Percentiles rank a stretch among this genome's conserved stretches.
Conservation (phyloP, 2,888 invertebrate genomes). For the Chouioia cunea region DNA sequence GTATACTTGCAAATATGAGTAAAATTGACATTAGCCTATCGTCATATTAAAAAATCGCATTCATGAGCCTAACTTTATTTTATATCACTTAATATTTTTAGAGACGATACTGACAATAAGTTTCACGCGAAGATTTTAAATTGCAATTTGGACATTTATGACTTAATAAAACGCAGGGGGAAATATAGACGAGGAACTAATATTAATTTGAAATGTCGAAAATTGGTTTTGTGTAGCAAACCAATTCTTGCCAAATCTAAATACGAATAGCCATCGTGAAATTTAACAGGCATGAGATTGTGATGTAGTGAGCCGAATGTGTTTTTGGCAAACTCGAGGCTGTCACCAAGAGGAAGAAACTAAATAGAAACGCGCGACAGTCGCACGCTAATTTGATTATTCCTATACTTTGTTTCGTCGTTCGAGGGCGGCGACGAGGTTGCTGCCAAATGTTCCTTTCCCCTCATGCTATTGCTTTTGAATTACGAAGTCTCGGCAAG, state of each 20-base stretch:
- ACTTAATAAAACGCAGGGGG: constrained; percentile 15
- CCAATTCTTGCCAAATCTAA: no score
- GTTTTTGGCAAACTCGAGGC: constrained; percentile 29
- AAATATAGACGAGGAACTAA: background rate
- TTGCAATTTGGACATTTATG: constrained; percentile 16
- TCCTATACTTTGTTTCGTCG: constrained; percentile 42
- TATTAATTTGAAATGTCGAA: constrained; percentile 34
- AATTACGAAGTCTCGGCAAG: background rate
- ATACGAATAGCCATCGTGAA: constrained; percentile 18
- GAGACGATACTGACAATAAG: no score
- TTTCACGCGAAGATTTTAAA: no score
- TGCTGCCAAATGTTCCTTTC: constrained; percentile 33
- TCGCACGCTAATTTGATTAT: constrained; percentile 40
- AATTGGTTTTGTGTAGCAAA: no score
- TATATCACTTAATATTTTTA: no score
- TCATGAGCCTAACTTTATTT: no score
- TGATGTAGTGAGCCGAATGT: constrained; percentile 23
- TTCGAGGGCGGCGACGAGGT: background rate
- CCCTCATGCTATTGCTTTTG: constrained; percentile 34
- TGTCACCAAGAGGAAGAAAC: constrained; percentile 33
- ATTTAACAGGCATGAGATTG: constrained; percentile 38
- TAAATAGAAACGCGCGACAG: constrained; percentile 31
- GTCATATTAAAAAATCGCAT: no score
- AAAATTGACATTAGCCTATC: no score
- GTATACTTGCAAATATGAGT: no score